Evolutionary conservation across 2,797 vertebrate species (phyloP), one percentile per base, ranked within the genome.

Genomic region (Spea hammondii): DNA sequence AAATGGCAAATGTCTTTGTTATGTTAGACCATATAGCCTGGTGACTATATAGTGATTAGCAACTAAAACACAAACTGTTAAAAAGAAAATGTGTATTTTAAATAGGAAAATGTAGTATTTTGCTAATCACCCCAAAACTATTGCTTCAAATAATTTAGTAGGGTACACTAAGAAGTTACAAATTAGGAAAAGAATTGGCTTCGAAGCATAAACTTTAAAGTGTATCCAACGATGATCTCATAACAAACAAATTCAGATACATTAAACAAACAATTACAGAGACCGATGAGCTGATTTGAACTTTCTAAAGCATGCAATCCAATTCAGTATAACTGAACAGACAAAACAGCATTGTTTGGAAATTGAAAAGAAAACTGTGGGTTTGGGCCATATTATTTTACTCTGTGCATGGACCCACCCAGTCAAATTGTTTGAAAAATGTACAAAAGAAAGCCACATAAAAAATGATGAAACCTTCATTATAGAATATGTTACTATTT

Each of bases 221-320:
- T 67, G 57, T 72, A 13, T 77, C 79, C 74, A 77, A 70, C 14
- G 54, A 82, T 82, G 64, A 82, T 72, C 62, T 82, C 79, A 81
- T 59, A 50, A 5, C 65, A 45, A 54, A 68, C 67, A 75, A 80
- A 68, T 62, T 72, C 55, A 48, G 48, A 74, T 6, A 49, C 17
- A 46, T 44, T 53, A 72, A 81, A 77, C 71, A 72, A 77, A 77
- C 69, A 81, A n/a, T 48, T 45, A 48, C 65, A n/a, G 64, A 77
- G 45, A 76, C 67, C 14, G 53, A 72, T 76, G 48, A 67, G 71
- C 67, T 77, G 12, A 73, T 77, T 77, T 82, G 79, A 64, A 49
- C 65, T 69, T 73, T 73, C n/a, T 9, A 64, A 54, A 77, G 46
- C 32, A 75, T 65, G 50, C 54, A 17, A 47, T 54, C 59, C 17